Conservation (phyloP, 2,888 invertebrate species). For the Physocephala rufipes region DNA sequence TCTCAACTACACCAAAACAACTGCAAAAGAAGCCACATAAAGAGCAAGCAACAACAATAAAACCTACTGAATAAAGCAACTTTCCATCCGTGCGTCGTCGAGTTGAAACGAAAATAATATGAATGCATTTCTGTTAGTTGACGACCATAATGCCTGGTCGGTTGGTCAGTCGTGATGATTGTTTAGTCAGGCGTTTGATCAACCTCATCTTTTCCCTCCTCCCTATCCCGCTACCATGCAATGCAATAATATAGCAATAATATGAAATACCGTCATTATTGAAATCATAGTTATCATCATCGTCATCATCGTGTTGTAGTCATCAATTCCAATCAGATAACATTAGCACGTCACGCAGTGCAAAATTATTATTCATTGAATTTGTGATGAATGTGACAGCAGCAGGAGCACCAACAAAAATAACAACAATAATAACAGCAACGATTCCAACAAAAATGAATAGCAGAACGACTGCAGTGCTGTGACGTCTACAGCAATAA, state of each 20-base stretch:
- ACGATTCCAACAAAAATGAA: slow-evolving; percentile 22
- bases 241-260: slow-evolving; percentile 12
- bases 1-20: too few relatives aligned
- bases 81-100: slow-evolving; percentile 27
- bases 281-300: slow-evolving; percentile 49
- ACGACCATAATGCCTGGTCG: slow-evolving; percentile 28
- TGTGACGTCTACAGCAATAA: slow-evolving; percentile 7
- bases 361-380: slow-evolving; percentile 65
- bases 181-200: slow-evolving; percentile 35
- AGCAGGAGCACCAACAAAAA: slow-evolving; percentile 47
- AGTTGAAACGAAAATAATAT: slow-evolving; percentile 57
- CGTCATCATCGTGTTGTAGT: slow-evolving; percentile 48
- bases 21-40: background rate
- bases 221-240: slow-evolving; percentile 17
- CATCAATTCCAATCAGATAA: slow-evolving; percentile 63
- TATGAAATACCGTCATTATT: slow-evolving; percentile 47
- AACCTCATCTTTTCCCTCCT: slow-evolving; percentile 11
- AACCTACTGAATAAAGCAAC: slow-evolving; percentile 15
- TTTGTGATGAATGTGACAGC: slow-evolving; percentile 65
- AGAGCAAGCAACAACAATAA: slow-evolving; percentile 18
- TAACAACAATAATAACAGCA: slow-evolving; percentile 24
- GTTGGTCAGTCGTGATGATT: slow-evolving; percentile 1
- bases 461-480: background rate
- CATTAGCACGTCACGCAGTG: slow-evolving; percentile 63
- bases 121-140: slow-evolving; percentile 53